Evolutionary conservation across 1,140 invertebrate species (phyloP).

Genomic region (Cydia splendana): DNA sequence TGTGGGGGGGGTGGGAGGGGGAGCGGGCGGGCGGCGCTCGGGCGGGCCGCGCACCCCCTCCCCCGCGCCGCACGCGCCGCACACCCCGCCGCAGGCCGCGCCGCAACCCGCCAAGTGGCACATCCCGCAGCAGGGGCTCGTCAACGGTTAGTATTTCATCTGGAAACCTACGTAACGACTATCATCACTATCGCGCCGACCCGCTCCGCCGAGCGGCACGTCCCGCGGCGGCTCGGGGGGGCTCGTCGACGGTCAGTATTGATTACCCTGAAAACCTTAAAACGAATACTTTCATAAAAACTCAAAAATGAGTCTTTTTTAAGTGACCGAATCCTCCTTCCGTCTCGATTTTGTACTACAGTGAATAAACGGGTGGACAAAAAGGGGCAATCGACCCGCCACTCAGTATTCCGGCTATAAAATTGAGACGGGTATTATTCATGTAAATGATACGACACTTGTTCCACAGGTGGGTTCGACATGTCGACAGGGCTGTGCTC

Average conservation of each 20-base stretch:
- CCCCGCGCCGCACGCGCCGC: constrained; percentile 40
- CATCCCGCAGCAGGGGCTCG: constrained; percentile 82
- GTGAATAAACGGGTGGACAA: too few relatives aligned
- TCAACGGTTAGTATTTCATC: constrained; percentile 55
- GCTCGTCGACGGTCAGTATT: constrained; percentile 63
- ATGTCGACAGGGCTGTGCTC: constrained; percentile 3
- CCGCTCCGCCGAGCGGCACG: constrained; percentile 82
- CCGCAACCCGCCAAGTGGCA: constrained; percentile 82
- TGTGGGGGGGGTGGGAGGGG: constrained; percentile 46
- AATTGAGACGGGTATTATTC: too few relatives aligned
- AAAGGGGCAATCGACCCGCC: too few relatives aligned
- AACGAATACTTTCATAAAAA: too few relatives aligned
- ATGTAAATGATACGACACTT: too few relatives aligned
- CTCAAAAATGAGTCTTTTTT: too few relatives aligned
- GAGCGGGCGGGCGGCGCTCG: constrained; percentile 42
- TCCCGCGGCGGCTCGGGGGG: constrained; percentile 83
- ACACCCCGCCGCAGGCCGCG: constrained; percentile 36
- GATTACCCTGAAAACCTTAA: too few relatives aligned
- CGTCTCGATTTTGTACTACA: too few relatives aligned
- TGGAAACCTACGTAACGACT: background rate
- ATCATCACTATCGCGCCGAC: constrained; percentile 15
- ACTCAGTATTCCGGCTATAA: too few relatives aligned
- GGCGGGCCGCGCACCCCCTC: constrained; percentile 49
- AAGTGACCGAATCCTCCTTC: too few relatives aligned
- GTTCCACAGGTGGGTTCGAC: constrained; percentile 26